Conservation (phyloP, 2,113 vertebrate genomes). For the Leptodactylus fuscus region DNA sequence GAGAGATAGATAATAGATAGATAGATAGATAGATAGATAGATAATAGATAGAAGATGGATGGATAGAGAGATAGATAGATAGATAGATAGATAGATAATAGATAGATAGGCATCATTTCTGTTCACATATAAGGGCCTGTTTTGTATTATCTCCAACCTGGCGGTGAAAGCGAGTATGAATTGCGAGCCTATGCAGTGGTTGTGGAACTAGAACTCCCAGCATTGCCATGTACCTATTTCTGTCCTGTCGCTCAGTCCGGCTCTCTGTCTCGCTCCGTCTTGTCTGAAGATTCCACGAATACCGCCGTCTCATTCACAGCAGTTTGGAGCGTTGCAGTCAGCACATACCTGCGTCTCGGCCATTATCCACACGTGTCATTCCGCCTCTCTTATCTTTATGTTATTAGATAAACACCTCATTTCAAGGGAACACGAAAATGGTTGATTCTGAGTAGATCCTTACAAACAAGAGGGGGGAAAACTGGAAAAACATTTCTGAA, state of each 20-base stretch:
- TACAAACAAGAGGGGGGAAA: not conserved
- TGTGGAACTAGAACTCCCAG: not conserved
- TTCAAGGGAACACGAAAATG: conserved; percentile 27
- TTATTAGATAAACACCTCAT: conserved; percentile 38
- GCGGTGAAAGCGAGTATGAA: too few relatives aligned
- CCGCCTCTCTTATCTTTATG: conserved; percentile 19
- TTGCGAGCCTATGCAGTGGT: too few relatives aligned
- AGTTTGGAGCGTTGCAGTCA: conserved; percentile 4
- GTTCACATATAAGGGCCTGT: too few relatives aligned
- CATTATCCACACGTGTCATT: conserved; percentile 20
- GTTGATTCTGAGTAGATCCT: not conserved
- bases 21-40: too few relatives aligned
- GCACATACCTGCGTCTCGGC: not conserved
- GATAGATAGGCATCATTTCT: too few relatives aligned
- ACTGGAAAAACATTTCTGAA: conserved; percentile 33
- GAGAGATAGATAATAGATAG: too few relatives aligned
- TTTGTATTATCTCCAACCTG: too few relatives aligned
- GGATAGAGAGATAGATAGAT: too few relatives aligned
- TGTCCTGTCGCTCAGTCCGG: too few relatives aligned
- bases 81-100: too few relatives aligned
- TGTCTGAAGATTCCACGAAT: not conserved
- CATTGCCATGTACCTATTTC: too few relatives aligned
- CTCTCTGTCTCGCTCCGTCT: not conserved
- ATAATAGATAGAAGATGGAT: too few relatives aligned
- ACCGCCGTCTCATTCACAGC: not conserved